Conservation (phyloP, 2,113 vertebrate genomes). For the Notothenia coriiceps region DNA sequence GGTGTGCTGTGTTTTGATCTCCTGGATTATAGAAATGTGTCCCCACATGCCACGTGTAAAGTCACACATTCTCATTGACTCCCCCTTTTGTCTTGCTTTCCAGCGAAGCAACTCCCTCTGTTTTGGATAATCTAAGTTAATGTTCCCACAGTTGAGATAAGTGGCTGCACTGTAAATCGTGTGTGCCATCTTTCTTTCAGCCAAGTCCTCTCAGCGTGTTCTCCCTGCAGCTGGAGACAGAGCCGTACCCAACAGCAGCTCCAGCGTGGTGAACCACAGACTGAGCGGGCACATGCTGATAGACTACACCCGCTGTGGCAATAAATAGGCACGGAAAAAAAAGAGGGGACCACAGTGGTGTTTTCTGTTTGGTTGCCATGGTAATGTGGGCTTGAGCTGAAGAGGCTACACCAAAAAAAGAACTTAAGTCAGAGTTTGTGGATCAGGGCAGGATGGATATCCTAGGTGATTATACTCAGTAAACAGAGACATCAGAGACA, state of each 20-base stretch:
- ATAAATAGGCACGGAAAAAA: slow-evolving; percentile 45
- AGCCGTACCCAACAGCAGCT: slow-evolving; percentile 22
- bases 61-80: background rate
- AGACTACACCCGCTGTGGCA: slow-evolving; percentile 40
- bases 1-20: background rate
- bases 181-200: slow-evolving; percentile 16
- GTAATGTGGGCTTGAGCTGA: slow-evolving; percentile 24
- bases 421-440: slow-evolving; percentile 13
- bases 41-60: background rate
- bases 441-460: slow-evolving; percentile 20
- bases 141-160: slow-evolving; percentile 52
- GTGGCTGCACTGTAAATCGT: slow-evolving; percentile 43
- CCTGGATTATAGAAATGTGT: slow-evolving; percentile 15
- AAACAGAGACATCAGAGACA: slow-evolving; percentile 36
- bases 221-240: background rate
- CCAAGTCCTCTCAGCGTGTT: background rate
- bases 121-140: slow-evolving; percentile 58
- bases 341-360: slow-evolving; percentile 16
- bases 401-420: slow-evolving; percentile 39
- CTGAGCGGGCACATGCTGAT: slow-evolving; percentile 14
- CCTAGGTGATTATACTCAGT: slow-evolving; percentile 24
- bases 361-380: slow-evolving; percentile 66
- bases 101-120: slow-evolving; percentile 17
- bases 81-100: slow-evolving; percentile 19
- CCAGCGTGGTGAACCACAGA: slow-evolving; percentile 21